Evolutionary conservation across 2,888 invertebrate genomes (phyloP).

Genomic region (Metellina segmentata): DNA sequence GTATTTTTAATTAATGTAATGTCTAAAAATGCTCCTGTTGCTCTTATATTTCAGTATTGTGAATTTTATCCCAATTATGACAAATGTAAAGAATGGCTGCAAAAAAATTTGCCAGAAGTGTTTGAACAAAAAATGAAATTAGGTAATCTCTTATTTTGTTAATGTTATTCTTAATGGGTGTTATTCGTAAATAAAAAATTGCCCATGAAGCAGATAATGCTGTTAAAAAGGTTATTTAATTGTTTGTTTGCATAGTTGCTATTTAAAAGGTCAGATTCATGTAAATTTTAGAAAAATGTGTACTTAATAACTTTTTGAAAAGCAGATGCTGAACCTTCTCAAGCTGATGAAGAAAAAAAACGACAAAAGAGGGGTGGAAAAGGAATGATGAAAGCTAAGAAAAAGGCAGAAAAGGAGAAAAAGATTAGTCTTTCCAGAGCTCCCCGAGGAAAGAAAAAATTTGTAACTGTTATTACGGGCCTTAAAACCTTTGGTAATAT

Average conservation of each 20-base stretch:
- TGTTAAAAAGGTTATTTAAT: too few relatives aligned
- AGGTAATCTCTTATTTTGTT: slow-evolving; percentile 82
- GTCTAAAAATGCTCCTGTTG: not conserved
- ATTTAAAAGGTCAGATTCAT: too few relatives aligned
- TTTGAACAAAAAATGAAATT: slow-evolving; percentile 91
- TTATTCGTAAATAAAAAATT: not conserved
- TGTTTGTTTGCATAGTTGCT: too few relatives aligned
- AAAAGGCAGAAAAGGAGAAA: slow-evolving; percentile 88
- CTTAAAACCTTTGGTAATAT: slow-evolving; percentile 93
- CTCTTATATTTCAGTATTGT: slow-evolving; percentile 87
- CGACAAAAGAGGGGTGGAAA: slow-evolving; percentile 98
- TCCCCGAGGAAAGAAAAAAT: slow-evolving; percentile 98
- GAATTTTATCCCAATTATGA: slow-evolving; percentile 99
- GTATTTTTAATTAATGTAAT: slow-evolving; percentile 23
- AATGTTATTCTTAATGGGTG: too few relatives aligned
- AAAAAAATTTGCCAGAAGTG: slow-evolving; percentile 94
- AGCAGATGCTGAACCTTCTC: slow-evolving; percentile 70
- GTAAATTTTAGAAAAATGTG: too few relatives aligned
- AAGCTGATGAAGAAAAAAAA: slow-evolving; percentile 92
- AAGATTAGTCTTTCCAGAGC: slow-evolving; percentile 92
- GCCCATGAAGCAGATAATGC: not conserved
- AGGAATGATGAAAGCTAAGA: slow-evolving; percentile 96
- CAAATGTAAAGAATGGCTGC: slow-evolving; percentile 98
- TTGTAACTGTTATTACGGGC: slow-evolving; percentile 97
- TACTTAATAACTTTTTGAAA: not conserved